Conservation (phyloP, 2,113 vertebrate genomes). For the Neodon shergylaensis region DNA sequence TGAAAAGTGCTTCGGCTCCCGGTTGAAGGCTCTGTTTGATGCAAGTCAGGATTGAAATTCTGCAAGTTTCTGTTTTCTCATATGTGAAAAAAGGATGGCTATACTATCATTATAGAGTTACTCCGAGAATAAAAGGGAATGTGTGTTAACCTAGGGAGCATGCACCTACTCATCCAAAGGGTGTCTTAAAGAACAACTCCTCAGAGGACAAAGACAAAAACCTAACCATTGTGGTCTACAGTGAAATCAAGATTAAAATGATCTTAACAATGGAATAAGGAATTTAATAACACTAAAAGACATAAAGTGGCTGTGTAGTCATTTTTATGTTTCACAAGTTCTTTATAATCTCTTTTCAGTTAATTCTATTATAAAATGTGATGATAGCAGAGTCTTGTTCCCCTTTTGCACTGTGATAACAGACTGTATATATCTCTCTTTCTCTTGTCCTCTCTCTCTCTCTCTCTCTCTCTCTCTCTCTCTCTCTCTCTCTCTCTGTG, state of each 20-base stretch:
- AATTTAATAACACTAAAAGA: neutral
- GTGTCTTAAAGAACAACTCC: neutral
- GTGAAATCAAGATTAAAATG: neutral
- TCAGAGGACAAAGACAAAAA: neutral
- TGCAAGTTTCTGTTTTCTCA: constrained; percentile 11
- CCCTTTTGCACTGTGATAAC: neutral
- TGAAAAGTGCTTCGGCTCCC: neutral
- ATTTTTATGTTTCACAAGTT: neutral
- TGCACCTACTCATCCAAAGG: neutral
- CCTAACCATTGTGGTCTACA: neutral
- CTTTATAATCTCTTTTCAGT: neutral
- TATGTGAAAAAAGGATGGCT: neutral
- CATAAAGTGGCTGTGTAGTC: neutral
- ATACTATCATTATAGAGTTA: neutral
- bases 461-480: neutral
- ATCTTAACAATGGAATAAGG: neutral
- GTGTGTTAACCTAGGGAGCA: neutral
- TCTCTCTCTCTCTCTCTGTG: neutral
- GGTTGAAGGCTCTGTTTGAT: constrained; percentile 34
- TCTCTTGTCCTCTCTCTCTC: neutral
- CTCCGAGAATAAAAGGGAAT: neutral
- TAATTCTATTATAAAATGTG: neutral
- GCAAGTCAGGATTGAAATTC: neutral
- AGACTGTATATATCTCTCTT: neutral
- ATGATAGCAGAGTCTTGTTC: no score